phyloP scores from a whole-genome alignment of 2,888 invertebrate genomes.

The Epinotia ramella region DNA sequence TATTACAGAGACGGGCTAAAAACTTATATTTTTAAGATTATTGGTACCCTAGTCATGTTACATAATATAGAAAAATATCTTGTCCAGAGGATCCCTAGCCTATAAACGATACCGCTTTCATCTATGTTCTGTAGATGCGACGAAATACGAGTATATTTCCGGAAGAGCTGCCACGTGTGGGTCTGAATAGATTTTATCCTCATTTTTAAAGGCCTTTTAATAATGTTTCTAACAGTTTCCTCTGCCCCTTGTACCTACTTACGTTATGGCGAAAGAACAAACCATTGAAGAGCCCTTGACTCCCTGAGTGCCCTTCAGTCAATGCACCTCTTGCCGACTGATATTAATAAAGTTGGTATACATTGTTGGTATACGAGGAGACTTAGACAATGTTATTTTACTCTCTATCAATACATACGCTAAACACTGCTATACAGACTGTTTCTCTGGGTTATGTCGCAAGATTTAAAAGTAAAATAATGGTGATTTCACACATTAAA shows the following conservation, averaged over 20 bases:
- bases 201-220: constrained; percentile 1
- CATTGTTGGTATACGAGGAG: background rate
- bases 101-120: too few species aligned
- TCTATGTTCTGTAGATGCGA: too few species aligned
- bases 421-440: background rate
- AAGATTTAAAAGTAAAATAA: too few species aligned
- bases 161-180: background rate
- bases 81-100: too few species aligned
- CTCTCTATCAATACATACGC: background rate
- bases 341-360: constrained; percentile 32
- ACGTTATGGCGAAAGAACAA: constrained; percentile 37
- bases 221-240: constrained; percentile 20
- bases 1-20: too few species aligned
- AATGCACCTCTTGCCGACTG: constrained; percentile 11
- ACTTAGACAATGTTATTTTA: background rate
- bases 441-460: background rate
- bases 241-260: background rate
- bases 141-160: too few species aligned
- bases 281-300: constrained; percentile 29
- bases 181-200: background rate
- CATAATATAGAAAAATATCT: too few species aligned
- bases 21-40: too few species aligned
- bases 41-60: too few species aligned
- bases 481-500: too few species aligned
- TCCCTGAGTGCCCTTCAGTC: constrained; percentile 27